phyloP scores from a whole-genome alignment of 2,888 invertebrate genomes.

The Pristionchus entomophagus region DNA sequence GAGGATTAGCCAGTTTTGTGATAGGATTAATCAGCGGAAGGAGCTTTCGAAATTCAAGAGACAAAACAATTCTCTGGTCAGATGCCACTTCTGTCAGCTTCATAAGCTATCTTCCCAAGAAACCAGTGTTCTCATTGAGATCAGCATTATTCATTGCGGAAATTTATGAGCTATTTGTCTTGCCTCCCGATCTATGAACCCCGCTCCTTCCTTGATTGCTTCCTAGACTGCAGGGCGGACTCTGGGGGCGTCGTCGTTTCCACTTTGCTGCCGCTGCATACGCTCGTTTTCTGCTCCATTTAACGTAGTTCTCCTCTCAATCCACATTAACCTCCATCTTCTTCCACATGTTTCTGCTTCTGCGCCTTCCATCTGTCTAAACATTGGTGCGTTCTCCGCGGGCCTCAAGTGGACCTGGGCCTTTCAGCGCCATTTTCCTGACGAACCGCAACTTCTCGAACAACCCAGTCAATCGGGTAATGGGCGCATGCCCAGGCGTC shows the following conservation, averaged over 20 bases:
- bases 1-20: no score
- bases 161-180: no score
- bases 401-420: background rate
- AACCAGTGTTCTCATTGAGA: no score
- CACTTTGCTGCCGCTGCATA: background rate
- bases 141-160: no score
- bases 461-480: background rate
- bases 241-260: background rate
- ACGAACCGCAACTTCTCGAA: no score
- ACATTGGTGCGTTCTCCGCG: background rate
- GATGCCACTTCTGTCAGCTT: no score
- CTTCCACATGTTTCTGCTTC: background rate
- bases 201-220: background rate
- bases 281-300: constrained; percentile 7
- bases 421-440: background rate
- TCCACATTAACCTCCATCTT: background rate
- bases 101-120: no score
- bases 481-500: background rate
- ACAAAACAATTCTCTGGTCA: no score
- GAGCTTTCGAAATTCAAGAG: no score
- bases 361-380: background rate
- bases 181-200: no score
- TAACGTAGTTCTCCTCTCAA: background rate
- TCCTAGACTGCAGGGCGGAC: background rate
- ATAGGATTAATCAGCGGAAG: no score